Evolutionary conservation across 2,797 vertebrate genomes (phyloP), one percentile per base, ranked within the genome.

Genomic region (Gorsachius magnificus): DNA sequence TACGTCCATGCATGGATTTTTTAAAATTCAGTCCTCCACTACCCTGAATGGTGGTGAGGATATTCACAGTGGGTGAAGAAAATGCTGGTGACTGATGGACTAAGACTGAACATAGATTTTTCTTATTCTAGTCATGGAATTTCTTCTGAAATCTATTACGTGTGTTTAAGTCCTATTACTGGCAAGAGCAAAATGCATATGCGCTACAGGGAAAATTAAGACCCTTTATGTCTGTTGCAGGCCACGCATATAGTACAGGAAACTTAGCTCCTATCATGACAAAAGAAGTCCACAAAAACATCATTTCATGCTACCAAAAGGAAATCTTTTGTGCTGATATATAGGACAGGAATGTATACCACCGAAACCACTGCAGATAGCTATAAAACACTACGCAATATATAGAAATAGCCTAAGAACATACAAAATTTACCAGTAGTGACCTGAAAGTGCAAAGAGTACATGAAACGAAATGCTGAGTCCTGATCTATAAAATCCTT

Each of bases 391-490:
- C 87, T 93, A 94, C 0, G 15, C 68, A 95, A 94, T 87, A 93
- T 71, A 79, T 60, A 96, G 82, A 95, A 94, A 93, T 83, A 84
- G 46, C 48, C 75, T 81, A 97, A 94, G 74, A 95, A 92, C 81
- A 88, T 93, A 96, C 21, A 95, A 97, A 97, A 96, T 90, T 96
- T 95, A 95, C 79, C 79, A 96, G 70, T 35, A 91, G 93, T 91
- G 94, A 96, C 81, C 76, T 88, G 75, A 86, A 97, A 97, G 93
- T 96, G 97, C 94, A 94, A 96, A 91, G 76, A 95, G 64, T 90
- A 96, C 79, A 92, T 64, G 24, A 68, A 96, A 96, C 89, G 95
- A 93, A 96, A 95, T 94, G 90, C 57, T 65, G 82, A 93, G 72
- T 94, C 81, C 91, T 94, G 90, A 87, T 83, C 96, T 94, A 93